A percentile compares a stretch with the other conserved stretches of the same genome.
Evolutionary conservation across 2,113 vertebrate genomes (phyloP).

Genomic region (Amblyopsis rosae): DNA sequence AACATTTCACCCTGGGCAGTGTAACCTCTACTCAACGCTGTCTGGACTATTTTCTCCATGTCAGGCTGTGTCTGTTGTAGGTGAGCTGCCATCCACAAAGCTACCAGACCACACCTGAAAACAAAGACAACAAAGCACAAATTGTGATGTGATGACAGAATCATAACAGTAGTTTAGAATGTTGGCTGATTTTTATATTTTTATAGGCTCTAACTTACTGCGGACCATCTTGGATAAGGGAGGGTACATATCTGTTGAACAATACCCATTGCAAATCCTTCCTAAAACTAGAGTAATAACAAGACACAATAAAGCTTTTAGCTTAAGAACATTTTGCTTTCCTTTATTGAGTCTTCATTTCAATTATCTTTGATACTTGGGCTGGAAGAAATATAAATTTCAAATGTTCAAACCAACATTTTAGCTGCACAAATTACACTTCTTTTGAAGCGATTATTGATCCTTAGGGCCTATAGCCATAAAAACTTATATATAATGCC

Average conservation of each 20-base stretch:
- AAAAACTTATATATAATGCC: too few relatives aligned
- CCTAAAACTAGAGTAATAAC: conserved; percentile 77
- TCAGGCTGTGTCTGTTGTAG: conserved; percentile 59
- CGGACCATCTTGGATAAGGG: conserved; percentile 89
- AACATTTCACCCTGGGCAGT: conserved; percentile 90
- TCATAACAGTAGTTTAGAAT: not conserved
- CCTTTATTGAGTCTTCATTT: too few relatives aligned
- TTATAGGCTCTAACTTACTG: conserved; percentile 77
- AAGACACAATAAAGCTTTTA: not conserved
- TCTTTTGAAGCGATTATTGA: too few relatives aligned
- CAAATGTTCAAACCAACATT: too few relatives aligned
- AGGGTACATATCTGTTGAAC: conserved; percentile 84
- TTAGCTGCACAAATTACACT: too few relatives aligned
- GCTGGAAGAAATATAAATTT: too few relatives aligned
- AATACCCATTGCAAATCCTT: conserved; percentile 84
- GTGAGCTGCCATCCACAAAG: conserved; percentile 85
- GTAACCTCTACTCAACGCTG: conserved; percentile 78
- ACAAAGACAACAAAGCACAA: conserved; percentile 1
- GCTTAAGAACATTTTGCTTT: not conserved
- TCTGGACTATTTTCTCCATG: conserved; percentile 76
- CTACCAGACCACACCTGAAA: conserved; percentile 87
- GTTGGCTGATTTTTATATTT: not conserved
- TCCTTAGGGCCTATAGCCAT: too few relatives aligned
- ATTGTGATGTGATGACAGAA: too few relatives aligned
- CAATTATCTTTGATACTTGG: too few relatives aligned